Evolutionary conservation across 2,888 invertebrate genomes (phyloP).

Genomic region (Pachydiplax longipennis): DNA sequence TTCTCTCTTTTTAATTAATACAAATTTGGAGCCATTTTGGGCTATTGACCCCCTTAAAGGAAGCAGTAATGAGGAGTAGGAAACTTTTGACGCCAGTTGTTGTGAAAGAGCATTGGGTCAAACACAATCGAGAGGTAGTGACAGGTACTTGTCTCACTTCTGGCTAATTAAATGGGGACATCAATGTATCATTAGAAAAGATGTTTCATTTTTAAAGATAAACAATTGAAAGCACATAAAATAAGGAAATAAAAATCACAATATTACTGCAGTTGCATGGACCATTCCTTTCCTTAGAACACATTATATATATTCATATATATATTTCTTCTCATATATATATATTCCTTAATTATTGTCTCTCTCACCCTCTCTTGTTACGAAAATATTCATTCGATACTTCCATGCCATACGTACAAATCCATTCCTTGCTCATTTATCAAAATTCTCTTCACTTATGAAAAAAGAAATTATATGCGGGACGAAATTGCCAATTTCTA

Average conservation of each 20-base stretch:
- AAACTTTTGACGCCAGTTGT: conserved; percentile 33
- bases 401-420: conserved; percentile 34
- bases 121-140: conserved; percentile 35
- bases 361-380: conserved; percentile 31
- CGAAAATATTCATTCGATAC: conserved; percentile 32
- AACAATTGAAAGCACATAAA: background rate
- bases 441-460: background rate
- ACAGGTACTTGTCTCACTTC: conserved; percentile 22
- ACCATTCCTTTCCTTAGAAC: conserved; percentile 41
- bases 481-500: background rate
- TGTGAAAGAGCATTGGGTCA: conserved; percentile 33
- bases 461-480: conserved; percentile 6
- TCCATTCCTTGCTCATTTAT: conserved; percentile 1
- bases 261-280: conserved; percentile 38
- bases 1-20: background rate
- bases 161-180: conserved; percentile 6
- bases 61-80: background rate
- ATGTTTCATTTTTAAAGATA: background rate
- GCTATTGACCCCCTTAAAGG: background rate
- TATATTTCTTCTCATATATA: conserved; percentile 18
- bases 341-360: conserved; percentile 38
- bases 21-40: background rate
- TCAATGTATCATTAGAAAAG: conserved; percentile 15
- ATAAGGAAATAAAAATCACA: background rate
- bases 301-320: conserved; percentile 36